Evolutionary conservation across 2,113 vertebrate species (phyloP).

Genomic region (Promerops cafer): DNA sequence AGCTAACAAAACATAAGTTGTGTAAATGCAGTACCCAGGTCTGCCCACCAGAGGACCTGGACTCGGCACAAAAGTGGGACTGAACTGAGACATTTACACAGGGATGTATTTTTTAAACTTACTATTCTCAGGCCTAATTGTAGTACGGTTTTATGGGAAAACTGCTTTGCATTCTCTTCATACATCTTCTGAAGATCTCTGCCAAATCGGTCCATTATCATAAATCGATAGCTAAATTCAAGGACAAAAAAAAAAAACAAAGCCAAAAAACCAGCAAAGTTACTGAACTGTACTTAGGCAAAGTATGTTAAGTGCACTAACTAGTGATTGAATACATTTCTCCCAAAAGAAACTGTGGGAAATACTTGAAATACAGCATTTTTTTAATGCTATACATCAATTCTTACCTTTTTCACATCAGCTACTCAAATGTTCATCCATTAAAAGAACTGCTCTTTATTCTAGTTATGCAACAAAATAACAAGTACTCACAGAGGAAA

Average conservation of each 20-base stretch:
- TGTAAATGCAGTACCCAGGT: slow-evolving; percentile 54
- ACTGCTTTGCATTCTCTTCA: slow-evolving; percentile 81
- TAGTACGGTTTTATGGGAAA: slow-evolving; percentile 88
- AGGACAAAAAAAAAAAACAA: background rate
- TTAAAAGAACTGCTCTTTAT: background rate
- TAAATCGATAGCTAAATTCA: slow-evolving; percentile 88
- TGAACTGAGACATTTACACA: background rate
- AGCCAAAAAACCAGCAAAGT: background rate
- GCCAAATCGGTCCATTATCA: slow-evolving; percentile 96
- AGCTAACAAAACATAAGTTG: slow-evolving; percentile 74
- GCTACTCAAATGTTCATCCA: background rate
- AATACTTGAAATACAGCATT: background rate
- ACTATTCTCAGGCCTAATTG: slow-evolving; percentile 90
- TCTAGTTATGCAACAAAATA: background rate
- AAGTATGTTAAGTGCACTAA: background rate
- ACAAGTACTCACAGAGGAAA: background rate
- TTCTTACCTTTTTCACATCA: background rate
- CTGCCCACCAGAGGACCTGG: slow-evolving; percentile 67
- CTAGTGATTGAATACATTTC: background rate
- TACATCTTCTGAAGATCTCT: slow-evolving; percentile 92
- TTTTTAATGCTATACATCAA: background rate
- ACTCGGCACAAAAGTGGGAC: background rate
- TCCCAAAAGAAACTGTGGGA: background rate
- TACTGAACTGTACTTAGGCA: background rate
- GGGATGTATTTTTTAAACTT: slow-evolving; percentile 53